Conservation (phyloP, 92 coral and sea anemone genomes). For the Paramuricea clavata region DNA sequence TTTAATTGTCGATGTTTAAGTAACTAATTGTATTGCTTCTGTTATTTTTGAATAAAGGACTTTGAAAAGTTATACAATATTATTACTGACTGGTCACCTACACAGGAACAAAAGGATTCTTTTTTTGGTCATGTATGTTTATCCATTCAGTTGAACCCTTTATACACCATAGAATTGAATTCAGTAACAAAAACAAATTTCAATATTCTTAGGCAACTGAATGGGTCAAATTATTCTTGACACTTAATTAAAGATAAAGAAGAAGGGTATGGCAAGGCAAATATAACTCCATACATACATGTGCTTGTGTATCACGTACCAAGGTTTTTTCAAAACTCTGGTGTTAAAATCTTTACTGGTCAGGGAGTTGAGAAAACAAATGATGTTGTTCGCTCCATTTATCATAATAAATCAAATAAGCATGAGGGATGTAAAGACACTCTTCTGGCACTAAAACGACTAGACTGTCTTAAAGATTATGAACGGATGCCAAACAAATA, state of each 20-base stretch:
- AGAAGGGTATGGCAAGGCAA: slow-evolving; percentile 48
- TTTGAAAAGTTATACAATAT: slow-evolving; percentile 50
- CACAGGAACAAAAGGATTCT: slow-evolving; percentile 37
- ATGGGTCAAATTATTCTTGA: slow-evolving; percentile 47
- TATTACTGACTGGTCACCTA: slow-evolving; percentile 42
- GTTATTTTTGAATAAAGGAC: slow-evolving; percentile 16
- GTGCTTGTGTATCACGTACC: slow-evolving; percentile 60
- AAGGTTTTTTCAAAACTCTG: slow-evolving; percentile 24
- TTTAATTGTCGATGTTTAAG: slow-evolving; percentile 9
- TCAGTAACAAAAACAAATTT: neutral
- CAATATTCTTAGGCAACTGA: slow-evolving; percentile 37
- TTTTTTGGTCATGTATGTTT: slow-evolving; percentile 57
- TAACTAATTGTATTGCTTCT: slow-evolving; percentile 29
- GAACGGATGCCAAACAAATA: slow-evolving; percentile 61
- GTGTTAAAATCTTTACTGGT: slow-evolving; percentile 62
- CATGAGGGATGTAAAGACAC: slow-evolving; percentile 72
- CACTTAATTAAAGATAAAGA: slow-evolving; percentile 30
- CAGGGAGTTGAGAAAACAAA: slow-evolving; percentile 74
- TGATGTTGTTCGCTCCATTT: slow-evolving; percentile 59
- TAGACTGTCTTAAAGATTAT: slow-evolving; percentile 54
- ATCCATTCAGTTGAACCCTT: slow-evolving; percentile 8
- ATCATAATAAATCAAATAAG: slow-evolving; percentile 64
- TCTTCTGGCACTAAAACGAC: slow-evolving; percentile 65
- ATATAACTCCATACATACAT: slow-evolving; percentile 67
- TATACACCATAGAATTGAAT: neutral